Conservation (phyloP, 2,888 invertebrate genomes). For the Trichogramma evanescens region DNA sequence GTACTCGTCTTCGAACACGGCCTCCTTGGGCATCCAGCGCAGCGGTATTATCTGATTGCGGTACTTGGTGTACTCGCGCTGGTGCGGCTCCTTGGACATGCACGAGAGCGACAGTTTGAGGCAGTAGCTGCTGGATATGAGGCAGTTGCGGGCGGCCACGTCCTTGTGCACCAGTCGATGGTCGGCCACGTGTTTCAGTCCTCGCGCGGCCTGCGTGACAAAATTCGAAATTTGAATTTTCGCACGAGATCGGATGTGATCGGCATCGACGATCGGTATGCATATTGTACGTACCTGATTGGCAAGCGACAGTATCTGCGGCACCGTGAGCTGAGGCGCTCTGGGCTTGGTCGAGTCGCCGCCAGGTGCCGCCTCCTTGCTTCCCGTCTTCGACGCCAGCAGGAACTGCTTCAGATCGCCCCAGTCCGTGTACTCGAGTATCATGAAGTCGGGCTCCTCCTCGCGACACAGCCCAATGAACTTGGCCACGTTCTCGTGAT, state of each 20-base stretch:
- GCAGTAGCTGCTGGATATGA: slow-evolving; percentile 73
- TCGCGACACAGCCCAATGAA: slow-evolving; percentile 77
- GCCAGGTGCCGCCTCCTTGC: slow-evolving; percentile 29
- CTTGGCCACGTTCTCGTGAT: slow-evolving; percentile 73
- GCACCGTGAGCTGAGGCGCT: slow-evolving; percentile 59
- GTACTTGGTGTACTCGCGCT: slow-evolving; percentile 81
- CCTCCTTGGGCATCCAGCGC: slow-evolving; percentile 86
- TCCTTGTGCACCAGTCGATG: slow-evolving; percentile 81
- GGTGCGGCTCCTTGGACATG: slow-evolving; percentile 77
- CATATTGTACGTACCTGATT: slow-evolving; percentile 35
- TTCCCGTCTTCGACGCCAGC: slow-evolving; percentile 49
- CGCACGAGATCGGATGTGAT: background rate
- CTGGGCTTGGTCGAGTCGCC: slow-evolving; percentile 40
- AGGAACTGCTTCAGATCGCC: slow-evolving; percentile 89
- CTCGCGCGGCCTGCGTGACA: slow-evolving; percentile 64
- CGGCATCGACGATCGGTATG: background rate
- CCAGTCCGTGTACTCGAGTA: slow-evolving; percentile 91
- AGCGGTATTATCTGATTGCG: slow-evolving; percentile 78
- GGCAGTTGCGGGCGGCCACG: slow-evolving; percentile 84
- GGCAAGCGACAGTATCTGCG: slow-evolving; percentile 62
- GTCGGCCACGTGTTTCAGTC: slow-evolving; percentile 71
- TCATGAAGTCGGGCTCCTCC: slow-evolving; percentile 79
- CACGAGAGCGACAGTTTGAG: slow-evolving; percentile 79
- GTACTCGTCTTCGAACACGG: slow-evolving; percentile 81
- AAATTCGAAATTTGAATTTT: background rate